These are phyloP conservation scores for Sebastes reedi DNA, from an alignment of 2,797 vertebrate genomes.

Conservation along the genomic window DNA sequence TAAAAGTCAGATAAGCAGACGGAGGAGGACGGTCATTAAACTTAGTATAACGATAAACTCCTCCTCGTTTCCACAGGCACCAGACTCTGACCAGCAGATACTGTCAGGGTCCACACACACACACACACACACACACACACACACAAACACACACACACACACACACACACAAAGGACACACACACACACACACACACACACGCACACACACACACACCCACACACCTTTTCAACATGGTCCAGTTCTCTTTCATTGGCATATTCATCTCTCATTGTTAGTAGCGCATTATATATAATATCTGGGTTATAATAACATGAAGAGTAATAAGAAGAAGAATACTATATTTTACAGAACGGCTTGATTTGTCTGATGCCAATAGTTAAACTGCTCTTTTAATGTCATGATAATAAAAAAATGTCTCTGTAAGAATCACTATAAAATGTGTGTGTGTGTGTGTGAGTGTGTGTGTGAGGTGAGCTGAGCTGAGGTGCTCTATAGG, in stretches of 20 bases:
- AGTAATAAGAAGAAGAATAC: constrained; percentile 45
- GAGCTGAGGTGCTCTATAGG: constrained; percentile 80
- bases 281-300: constrained; percentile 63
- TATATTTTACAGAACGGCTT: constrained; percentile 58
- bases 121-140: neutral
- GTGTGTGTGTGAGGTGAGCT: constrained; percentile 9
- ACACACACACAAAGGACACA: neutral
- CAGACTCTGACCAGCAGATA: constrained; percentile 51
- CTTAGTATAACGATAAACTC: neutral
- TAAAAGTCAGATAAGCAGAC: neutral
- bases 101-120: constrained; percentile 34
- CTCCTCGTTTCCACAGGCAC: constrained; percentile 33
- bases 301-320: constrained; percentile 58
- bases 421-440: constrained; percentile 24
- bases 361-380: constrained; percentile 23
- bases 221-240: constrained; percentile 17
- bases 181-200: neutral
- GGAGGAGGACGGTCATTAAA: constrained; percentile 6
- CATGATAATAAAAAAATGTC: constrained; percentile 22
- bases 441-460: neutral
- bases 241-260: constrained; percentile 60
- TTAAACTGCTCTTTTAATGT: constrained; percentile 35
- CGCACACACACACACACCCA: neutral
- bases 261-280: constrained; percentile 67
- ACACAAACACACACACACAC: constrained; percentile 13